Evolutionary conservation across 2,888 invertebrate genomes (phyloP).

Genomic region (Corythucha ciliata): DNA sequence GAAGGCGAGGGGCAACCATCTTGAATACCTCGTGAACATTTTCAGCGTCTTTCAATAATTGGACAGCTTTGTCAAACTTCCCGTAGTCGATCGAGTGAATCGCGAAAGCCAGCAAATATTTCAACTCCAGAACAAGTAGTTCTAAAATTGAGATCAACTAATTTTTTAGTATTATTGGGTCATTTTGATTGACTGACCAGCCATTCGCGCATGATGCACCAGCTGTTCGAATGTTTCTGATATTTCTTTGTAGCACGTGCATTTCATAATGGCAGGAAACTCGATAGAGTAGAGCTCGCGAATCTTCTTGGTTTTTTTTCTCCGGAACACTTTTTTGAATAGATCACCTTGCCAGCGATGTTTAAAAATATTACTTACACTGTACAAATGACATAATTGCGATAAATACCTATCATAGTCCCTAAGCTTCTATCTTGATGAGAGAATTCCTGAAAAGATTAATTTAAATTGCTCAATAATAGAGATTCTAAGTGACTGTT

Average conservation of each 20-base stretch:
- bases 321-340: conserved; percentile 8
- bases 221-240: conserved; percentile 20
- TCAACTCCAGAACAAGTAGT: conserved; percentile 17
- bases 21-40: conserved; percentile 14
- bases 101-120: conserved; percentile 19
- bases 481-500: too few relatives aligned
- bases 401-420: not conserved
- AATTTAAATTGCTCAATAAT: too few relatives aligned
- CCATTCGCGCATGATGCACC: conserved; percentile 22
- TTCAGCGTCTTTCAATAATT: conserved; percentile 21
- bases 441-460: conserved; percentile 7
- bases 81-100: conserved; percentile 15
- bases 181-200: not conserved
- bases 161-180: too few relatives aligned
- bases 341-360: too few relatives aligned
- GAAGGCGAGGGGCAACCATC: too few relatives aligned
- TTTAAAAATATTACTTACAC: too few relatives aligned
- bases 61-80: conserved; percentile 17
- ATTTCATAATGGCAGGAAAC: conserved; percentile 18
- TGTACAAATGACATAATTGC: too few relatives aligned
- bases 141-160: too few relatives aligned
- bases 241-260: conserved; percentile 18
- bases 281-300: conserved; percentile 2
- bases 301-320: conserved; percentile 1
- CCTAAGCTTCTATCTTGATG: conserved; percentile 13